Evolutionary conservation across 2,888 invertebrate genomes (phyloP), one percentile per base, ranked within the genome.

Genomic region (Troides oblongomaculatus): DNA sequence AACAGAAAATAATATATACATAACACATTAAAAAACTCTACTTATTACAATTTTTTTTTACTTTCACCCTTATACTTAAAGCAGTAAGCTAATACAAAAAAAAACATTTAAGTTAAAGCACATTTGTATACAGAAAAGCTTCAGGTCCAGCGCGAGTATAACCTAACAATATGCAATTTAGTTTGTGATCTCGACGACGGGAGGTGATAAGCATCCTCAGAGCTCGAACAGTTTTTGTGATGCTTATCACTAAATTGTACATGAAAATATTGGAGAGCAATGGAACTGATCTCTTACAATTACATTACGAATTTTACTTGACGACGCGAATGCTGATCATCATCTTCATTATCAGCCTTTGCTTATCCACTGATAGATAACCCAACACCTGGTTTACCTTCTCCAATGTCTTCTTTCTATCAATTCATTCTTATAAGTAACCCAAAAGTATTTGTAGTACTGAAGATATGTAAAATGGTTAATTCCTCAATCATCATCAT

Each of bases 141-240:
- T 50, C 46, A 66, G 69, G 69, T 62, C 30, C 21, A 61, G 30
- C 60, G 17, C 46, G 23, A 39, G 62, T 30, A 56, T 30, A 57
- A 64, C 62, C 21, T 71, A 75, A 79, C 80, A 80, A 80, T 80
- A 75, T 76, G 79, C 79, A 79, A 80, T 80, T 80, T 79, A 79
- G 79, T 78, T 78, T 75, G 69, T 59, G 75, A 76, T 77, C 73
- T 73, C 60, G 50, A 53, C 69, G 21, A 58, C 58, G 25, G 10
- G 43, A 23, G 18, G 30, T 25, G 66, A 68, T 68, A 64, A 61
- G 46, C 25, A 17, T 56, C 66, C 62, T 62, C 57, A 59, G 63
- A 50, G 57, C 14, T 68, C 63, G 66, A 61, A 66, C 56, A 57
- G 18, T 50, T 30, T 57, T 58, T 57, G 62, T 10, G 69, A 69